Evolutionary conservation across 1,140 invertebrate genomes (phyloP), one percentile per base, ranked within the genome.

Genomic region (Conus betulinus): DNA sequence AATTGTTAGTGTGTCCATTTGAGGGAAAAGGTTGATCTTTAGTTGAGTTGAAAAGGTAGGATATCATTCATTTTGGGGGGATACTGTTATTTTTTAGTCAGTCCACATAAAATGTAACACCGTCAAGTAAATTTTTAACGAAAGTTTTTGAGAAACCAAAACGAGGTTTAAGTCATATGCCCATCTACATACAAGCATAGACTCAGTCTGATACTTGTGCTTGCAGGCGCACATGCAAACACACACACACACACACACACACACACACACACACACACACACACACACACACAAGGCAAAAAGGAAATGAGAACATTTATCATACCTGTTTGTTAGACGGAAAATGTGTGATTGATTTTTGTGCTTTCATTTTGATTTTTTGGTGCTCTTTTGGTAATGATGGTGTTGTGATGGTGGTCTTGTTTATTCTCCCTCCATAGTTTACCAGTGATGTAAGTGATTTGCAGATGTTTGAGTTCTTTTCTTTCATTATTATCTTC

Each of bases 401-500:
- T 81, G 27, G 27, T 81, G 79, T 81, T 81, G 79, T 81, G 79
- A 81, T 53, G 79, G 79, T 81, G 79, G 79, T 81, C 52, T 53
- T 81, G 79, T 53, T 55, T 81, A 10, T 81, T 81, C 39, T 81
- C 76, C 52, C 39, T 81, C 79, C 79, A 52, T 81, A 81, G 79
- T 81, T 81, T 81, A 23, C 79, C 79, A 81, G 51, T 81, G 79
- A 81, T 81, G 79, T 81, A 81, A 81, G 79, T 81, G 51, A 23
- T 15, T 81, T 55, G 51, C 15, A 53, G 5, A 81, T 20, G 20
- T 55, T 79, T 81, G 11, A 81, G 10, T 81, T 81, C 4, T 13
- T 23, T 81, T 53, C 25, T 23, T 53, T 53, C 51, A 17, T 81
- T 52, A 23, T 53, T 52, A 17, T 81, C 51, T 53, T 23, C 51